A percentile compares a stretch with the other conserved stretches of the same genome.
Conservation (phyloP, 1,140 invertebrate species). For the Drosophila punjabiensis region DNA sequence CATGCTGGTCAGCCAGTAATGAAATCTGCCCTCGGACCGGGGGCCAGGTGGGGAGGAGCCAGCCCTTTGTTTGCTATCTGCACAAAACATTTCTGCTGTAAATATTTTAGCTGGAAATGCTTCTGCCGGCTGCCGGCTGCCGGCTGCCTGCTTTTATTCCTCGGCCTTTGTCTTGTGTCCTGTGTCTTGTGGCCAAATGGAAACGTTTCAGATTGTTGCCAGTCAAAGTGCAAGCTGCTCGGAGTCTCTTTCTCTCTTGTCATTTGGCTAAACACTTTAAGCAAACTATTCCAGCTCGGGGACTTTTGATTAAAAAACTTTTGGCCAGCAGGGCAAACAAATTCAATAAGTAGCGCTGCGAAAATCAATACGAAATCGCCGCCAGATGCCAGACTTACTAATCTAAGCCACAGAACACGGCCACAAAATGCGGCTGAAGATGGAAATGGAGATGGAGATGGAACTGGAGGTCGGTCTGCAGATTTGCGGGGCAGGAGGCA, state of each 20-base stretch:
- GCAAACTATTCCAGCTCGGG: conserved; percentile 38
- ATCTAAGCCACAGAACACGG: conserved; percentile 80
- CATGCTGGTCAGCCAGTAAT: conserved; percentile 73
- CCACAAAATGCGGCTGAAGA: conserved; percentile 56
- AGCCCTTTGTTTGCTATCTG: conserved; percentile 50
- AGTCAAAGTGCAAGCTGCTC: conserved; percentile 40
- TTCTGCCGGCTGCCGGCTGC: conserved; percentile 39
- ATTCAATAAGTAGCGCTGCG: conserved; percentile 66
- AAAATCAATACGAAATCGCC: conserved; percentile 77
- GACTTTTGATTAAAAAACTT: conserved; percentile 80
- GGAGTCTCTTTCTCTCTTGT: conserved; percentile 16
- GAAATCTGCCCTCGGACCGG: conserved; percentile 45
- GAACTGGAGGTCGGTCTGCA: conserved; percentile 2
- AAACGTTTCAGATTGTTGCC: conserved; percentile 63
- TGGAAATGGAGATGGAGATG: background rate
- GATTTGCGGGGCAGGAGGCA: conserved; percentile 37
- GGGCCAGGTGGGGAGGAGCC: conserved; percentile 1
- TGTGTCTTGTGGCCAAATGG: conserved; percentile 41
- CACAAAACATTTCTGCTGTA: conserved; percentile 55
- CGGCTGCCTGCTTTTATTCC: conserved; percentile 20
- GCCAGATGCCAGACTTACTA: conserved; percentile 73
- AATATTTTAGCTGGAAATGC: conserved; percentile 72
- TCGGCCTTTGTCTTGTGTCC: conserved; percentile 46
- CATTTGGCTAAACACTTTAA: conserved; percentile 69
- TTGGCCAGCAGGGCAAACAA: conserved; percentile 45